These are phyloP conservation scores for Catharus fuscescens DNA, from an alignment of 2,113 vertebrate species.

Conservation along the genomic window DNA sequence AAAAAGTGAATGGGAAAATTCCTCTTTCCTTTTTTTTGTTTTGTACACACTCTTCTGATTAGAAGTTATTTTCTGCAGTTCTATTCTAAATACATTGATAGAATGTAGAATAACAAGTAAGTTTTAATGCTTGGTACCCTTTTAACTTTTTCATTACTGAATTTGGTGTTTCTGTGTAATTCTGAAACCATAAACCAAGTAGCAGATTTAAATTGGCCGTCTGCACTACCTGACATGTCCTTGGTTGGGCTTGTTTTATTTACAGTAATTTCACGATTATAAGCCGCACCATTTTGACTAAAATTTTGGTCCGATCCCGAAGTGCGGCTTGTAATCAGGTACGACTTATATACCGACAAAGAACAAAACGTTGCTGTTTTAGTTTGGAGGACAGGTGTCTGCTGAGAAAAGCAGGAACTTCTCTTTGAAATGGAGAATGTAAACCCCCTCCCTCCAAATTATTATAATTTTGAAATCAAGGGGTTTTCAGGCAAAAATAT, in stretches of 20 bases:
- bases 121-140: background rate
- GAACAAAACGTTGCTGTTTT: too few species aligned
- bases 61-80: background rate
- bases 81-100: background rate
- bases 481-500: too few species aligned
- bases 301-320: too few species aligned
- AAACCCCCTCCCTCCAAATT: too few species aligned
- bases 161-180: background rate
- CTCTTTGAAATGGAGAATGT: too few species aligned
- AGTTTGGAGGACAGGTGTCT: too few species aligned
- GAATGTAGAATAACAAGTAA: background rate
- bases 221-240: background rate
- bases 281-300: too few species aligned
- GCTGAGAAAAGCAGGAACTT: too few species aligned
- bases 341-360: too few species aligned
- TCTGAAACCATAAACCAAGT: background rate
- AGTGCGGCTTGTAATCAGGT: too few species aligned
- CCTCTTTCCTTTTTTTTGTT: rapidly evolving
- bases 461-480: too few species aligned
- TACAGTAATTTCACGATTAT: too few species aligned
- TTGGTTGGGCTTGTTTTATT: background rate
- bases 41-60: background rate
- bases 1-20: background rate
- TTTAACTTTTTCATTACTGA: background rate
- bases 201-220: background rate